Base-by-base conservation (phyloP, 2,113 vertebrate species). In the Montifringilla adamsi region DNA sequence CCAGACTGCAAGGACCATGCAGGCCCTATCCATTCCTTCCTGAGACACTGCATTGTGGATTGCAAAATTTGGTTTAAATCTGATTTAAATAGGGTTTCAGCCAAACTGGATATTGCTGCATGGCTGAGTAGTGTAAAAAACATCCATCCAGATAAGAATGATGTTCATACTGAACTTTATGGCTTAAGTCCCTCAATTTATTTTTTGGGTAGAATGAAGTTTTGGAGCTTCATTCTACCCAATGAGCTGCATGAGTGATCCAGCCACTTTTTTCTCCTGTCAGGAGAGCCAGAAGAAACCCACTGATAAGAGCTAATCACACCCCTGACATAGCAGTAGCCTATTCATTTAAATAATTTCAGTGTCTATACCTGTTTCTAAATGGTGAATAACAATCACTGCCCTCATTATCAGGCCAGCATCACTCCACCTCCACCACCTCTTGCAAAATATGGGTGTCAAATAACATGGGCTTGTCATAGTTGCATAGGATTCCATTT, bases 381-480 rank as follows among this genome's bases (percentile, higher is more conserved):
- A 85, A 83, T 21, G 22, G 35, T n/a, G 46, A 91, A 80, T 62
- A 94, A 50, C 27, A 59, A 63, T 35, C 78, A 75, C 78, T 50
- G 78, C 23, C 46, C 55, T 91, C 43, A 33, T 74, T 87, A 70
- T 62, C 35, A 33, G 33, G 74, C 26, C 63, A 63, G 50, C 39
- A 93, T 94, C 84, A 59, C 62, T 35, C 87, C 59, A 70, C 59
- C 59, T 86, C 66, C 78, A 73, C 13, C 28, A n/a, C 16, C 13
- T 73, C 78, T 94, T 91, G 59, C 82, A 96, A 94, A 95, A 95
- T 55, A 53, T 59, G 81, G 53, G 59, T 90, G 50, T 94, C 91
- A 78, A 76, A 83, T 46, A 79, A 68, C 39, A 67, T 6, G 20
- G 30, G 13, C 43, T 83, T 50, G 24, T 55, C 59, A 37, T 2